Evolutionary conservation across 2,888 invertebrate genomes (phyloP).

Genomic region (Nysson spinosus): DNA sequence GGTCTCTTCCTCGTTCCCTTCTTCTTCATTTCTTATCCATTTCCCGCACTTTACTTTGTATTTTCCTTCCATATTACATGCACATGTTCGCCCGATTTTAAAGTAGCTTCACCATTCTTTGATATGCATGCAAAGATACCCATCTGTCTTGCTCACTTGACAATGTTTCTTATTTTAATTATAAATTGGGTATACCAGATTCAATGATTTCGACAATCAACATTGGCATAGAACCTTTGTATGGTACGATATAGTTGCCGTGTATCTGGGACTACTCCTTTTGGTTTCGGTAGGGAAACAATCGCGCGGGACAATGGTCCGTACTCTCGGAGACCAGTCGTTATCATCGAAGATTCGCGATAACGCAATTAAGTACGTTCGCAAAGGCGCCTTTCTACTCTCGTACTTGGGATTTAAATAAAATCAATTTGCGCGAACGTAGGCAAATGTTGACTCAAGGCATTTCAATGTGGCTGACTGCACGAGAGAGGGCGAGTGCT

Average conservation of each 20-base stretch:
- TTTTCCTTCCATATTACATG: background rate
- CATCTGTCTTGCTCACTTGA: too few relatives aligned
- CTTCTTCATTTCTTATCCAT: slow-evolving; percentile 14
- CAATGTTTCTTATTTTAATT: too few relatives aligned
- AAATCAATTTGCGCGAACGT: slow-evolving; percentile 75
- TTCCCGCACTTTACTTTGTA: background rate
- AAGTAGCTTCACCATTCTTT: too few relatives aligned
- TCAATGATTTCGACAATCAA: too few relatives aligned
- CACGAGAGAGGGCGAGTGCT: slow-evolving; percentile 65
- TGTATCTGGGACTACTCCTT: too few relatives aligned
- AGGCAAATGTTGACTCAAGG: slow-evolving; percentile 76
- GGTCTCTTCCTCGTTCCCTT: slow-evolving; percentile 4
- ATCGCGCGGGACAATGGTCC: background rate
- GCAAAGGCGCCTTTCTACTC: slow-evolving; percentile 60
- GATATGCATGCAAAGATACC: too few relatives aligned
- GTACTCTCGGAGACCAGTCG: slow-evolving; percentile 35
- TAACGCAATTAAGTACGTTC: slow-evolving; percentile 70
- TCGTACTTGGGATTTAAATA: slow-evolving; percentile 74
- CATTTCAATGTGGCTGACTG: slow-evolving; percentile 74
- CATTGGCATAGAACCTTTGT: too few relatives aligned
- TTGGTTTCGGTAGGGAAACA: too few relatives aligned
- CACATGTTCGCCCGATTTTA: too few relatives aligned
- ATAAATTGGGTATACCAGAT: too few relatives aligned
- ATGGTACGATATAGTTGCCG: too few relatives aligned
- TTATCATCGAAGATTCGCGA: slow-evolving; percentile 59